phyloP scores from a whole-genome alignment of 2,888 invertebrate genomes.

The Mimumesa dahlbomi region DNA sequence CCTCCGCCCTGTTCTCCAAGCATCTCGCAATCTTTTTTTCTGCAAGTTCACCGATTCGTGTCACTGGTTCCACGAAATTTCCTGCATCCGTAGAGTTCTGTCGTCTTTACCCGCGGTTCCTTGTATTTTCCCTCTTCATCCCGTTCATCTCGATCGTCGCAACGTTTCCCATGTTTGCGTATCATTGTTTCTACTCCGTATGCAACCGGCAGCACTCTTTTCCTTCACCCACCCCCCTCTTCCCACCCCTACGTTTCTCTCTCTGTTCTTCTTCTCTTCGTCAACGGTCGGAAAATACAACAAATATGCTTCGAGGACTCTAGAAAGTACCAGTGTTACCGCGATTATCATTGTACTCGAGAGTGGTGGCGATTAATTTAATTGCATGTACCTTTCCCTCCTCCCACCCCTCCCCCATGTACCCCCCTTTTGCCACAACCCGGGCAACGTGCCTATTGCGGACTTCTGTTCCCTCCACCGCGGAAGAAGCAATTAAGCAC shows the following conservation, averaged over 20 bases:
- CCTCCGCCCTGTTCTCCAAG: too few relatives aligned
- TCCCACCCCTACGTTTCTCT: neutral
- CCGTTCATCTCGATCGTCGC: neutral
- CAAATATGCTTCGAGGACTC: conserved; percentile 53
- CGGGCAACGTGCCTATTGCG: neutral
- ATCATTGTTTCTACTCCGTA: conserved; percentile 12
- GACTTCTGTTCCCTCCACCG: conserved; percentile 18
- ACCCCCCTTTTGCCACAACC: conserved; percentile 12
- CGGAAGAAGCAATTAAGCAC: conserved; percentile 71
- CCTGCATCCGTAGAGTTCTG: too few relatives aligned
- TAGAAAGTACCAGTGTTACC: conserved; percentile 54
- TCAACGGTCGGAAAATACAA: conserved; percentile 47
- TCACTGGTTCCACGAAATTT: too few relatives aligned
- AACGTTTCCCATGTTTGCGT: neutral
- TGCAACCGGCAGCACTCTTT: neutral
- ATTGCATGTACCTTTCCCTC: conserved; percentile 57
- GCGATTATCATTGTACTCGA: conserved; percentile 59
- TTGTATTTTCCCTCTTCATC: too few relatives aligned
- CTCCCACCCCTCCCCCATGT: conserved; percentile 5
- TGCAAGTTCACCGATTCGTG: too few relatives aligned
- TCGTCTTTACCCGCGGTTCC: too few relatives aligned
- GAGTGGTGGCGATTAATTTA: conserved; percentile 63
- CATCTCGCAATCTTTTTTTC: too few relatives aligned
- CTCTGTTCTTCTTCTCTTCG: conserved; percentile 3
- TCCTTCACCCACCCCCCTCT: neutral